Base-by-base conservation (phyloP, 64 coral and sea anemone genomes). In the Actinia tenebrosa region DNA sequence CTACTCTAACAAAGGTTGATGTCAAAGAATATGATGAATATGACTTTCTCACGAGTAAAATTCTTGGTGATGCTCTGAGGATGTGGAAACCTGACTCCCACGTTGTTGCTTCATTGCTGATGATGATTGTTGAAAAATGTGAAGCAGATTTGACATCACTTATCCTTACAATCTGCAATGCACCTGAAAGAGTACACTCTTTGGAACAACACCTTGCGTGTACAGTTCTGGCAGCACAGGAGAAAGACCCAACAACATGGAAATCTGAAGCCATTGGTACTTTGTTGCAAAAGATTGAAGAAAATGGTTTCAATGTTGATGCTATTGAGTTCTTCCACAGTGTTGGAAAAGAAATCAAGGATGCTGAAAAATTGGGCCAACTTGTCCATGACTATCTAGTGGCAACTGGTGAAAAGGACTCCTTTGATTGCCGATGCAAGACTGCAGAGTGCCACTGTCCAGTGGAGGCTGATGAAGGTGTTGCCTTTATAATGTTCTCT, bases 401-500 rank as follows among this genome's bases (percentile, higher is more conserved):
- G 10, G 82, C 82, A 0, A 99, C 86, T 20, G 97, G 90, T 13
- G 93, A 95, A 16, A 95, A 99, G 42, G 91, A 99, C 82, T 90
- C 93, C 14, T 95, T 99, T 64, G 89, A 75, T 25, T 99, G 97
- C 46, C 87, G 97, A 59, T 99, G 97, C 58, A 99, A 87, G 71
- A 99, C 97, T 7, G 75, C 91, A 2, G 97, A 99, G 69, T 99
- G 97, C 52, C 88, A 92, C n/a, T 99, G 97, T 16, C 88, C 93
- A 18, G 90, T 94, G 27, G 82, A 86, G 58, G 93, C 93, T 11
- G 97, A 99, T 60, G 97, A 99, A 55, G 97, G 97, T 11, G 54
- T 99, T 54, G 97, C 97, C 42, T 99, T 93, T 85, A 94, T 99
- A 44, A 80, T 99, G 44, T 99, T 99, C 59, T 90, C 93, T 55